Conservation (phyloP, 2,797 vertebrate genomes). For the Pempheris klunzingeri region DNA sequence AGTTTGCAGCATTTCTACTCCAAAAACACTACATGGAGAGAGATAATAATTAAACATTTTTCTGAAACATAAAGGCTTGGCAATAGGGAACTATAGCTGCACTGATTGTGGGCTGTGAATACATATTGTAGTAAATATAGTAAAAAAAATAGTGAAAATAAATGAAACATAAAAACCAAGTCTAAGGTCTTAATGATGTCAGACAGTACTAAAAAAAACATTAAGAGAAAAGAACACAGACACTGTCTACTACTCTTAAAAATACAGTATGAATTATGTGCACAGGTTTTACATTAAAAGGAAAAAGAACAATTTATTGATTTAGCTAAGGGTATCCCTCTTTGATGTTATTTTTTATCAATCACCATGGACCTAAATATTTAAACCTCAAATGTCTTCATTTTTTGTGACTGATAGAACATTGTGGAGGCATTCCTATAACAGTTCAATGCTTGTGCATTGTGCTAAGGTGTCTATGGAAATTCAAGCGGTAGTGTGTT, state of each 20-base stretch:
- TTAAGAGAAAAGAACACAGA: not conserved
- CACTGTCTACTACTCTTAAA: not conserved
- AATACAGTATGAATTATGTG: not conserved
- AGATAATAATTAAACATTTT: conserved; percentile 10
- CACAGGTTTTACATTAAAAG: not conserved
- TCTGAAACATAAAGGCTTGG: conserved; percentile 27
- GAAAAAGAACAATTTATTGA: not conserved
- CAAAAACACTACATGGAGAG: conserved; percentile 12
- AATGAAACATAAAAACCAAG: not conserved
- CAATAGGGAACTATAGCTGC: conserved; percentile 12
- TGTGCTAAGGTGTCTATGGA: conserved; percentile 5
- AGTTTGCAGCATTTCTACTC: conserved; percentile 48
- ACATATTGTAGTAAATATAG: conserved; percentile 7
- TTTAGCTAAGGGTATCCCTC: not conserved
- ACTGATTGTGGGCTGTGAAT: conserved; percentile 9
- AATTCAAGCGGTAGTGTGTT: not conserved
- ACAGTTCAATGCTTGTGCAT: not conserved
- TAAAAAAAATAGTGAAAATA: not conserved
- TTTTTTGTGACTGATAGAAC: not conserved
- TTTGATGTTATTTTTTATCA: not conserved
- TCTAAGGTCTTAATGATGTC: not conserved
- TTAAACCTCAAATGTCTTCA: conserved; percentile 1
- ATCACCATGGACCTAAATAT: not conserved
- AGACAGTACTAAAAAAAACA: not conserved
- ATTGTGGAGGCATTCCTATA: not conserved